Evolutionary conservation across 2,888 invertebrate genomes (phyloP), one percentile per base, ranked within the genome.

Genomic region (Euzophera pinguis): DNA sequence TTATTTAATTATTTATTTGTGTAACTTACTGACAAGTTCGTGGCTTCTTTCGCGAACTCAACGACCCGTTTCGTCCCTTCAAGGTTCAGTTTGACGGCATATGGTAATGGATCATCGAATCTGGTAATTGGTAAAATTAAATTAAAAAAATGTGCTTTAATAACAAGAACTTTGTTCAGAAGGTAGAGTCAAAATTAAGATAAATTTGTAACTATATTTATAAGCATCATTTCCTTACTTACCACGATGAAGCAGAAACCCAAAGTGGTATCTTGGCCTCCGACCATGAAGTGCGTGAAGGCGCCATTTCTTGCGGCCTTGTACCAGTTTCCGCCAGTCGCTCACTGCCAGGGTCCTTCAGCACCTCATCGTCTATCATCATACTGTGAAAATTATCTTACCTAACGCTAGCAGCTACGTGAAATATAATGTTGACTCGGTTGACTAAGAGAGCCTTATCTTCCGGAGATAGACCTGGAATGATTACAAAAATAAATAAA

Each of bases 371-470:
- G n/a, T n/a, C n/a, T n/a, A n/a, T n/a, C n/a, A n/a, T n/a, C n/a
- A n/a, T 22, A 39, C 2, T 14, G 1, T 39, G 3, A 14, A n/a
- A n/a, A 10, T n/a, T 49, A 0, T 35, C 6, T 38, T 64, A 78
- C 92, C 93, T 91, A 1, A 96, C 95, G 43, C 95, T 95, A 0
- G 96, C 96, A 1, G 96, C 96, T 2, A 93, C 93, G 67, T 96
- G 96, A 69, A 94, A 95, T 1, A 96, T 91, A 0, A 96, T 82
- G 16, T 93, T 90, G 0, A 95, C 93, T 57, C 93, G 90, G 3
- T 93, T 85, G 3, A 92, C 76, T 0, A 93, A 70, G 0, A 91
- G 63, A 0, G 89, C 62, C 55, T 91, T 77, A 27, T 91, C 86
- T 47, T 84, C 84, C 27, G 83, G 80, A 0, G 92, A 87, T 9